Base-by-base conservation (phyloP, 1,140 invertebrate species). In the Drosophila jambulina region DNA sequence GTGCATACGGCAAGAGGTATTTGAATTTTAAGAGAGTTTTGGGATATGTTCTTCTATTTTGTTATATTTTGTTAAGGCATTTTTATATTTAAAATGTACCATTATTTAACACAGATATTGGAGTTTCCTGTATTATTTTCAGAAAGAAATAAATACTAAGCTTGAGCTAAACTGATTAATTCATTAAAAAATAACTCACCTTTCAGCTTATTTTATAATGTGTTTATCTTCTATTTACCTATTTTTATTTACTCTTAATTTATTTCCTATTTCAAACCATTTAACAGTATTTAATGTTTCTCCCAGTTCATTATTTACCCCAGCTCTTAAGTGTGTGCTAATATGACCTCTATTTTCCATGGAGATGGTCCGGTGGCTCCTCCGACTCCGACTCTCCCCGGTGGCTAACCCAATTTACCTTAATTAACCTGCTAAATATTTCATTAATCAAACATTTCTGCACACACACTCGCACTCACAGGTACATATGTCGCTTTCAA, bases 401-500 rank as follows among this genome's bases (percentile, higher is more conserved):
- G 83, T 70, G 84, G 81, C 78, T 79, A 88, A 90, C 75, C 86
- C 88, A 85, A 90, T 90, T 90, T 90, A 67, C 85, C 83, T 88
- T 88, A 88, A 88, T 88, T 88, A 88, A 90, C 85, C 78, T 79
- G 75, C 67, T 85, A 74, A 78, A 88, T 88, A 90, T 88, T 90
- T 90, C 80, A 90, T 88, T 76, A 78, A 60, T 57, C 85, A 88
- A 85, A 82, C 80, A 77, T 59, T 64, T 48, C 67, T 46, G 62
- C 62, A 65, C 75, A 42, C 80, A 36, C 25, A 34, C 51, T 46
- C 43, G 29, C 46, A 34, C 49, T 53, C 29, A 3, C 29, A 0
- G 49, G 49, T 21, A 54, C 32, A 36, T 25, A 38, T 32, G 40
- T 77, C 59, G 62, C 64, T 84, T 84, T 84, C 81, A 84, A 84